These are phyloP conservation scores for Panzeria rudis DNA, from an alignment of 2,888 invertebrate genomes.

Conservation along the genomic window DNA sequence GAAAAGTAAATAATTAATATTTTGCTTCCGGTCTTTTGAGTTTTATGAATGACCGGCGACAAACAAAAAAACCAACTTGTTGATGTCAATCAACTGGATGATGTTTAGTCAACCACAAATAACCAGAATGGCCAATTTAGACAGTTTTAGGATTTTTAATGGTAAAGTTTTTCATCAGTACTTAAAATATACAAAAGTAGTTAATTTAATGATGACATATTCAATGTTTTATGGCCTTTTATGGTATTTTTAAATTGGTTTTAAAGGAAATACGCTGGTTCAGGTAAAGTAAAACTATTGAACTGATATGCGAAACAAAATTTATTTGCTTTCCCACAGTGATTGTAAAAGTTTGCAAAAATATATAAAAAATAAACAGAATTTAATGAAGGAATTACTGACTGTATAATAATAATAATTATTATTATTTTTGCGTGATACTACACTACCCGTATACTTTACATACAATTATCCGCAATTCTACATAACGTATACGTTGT, in stretches of 20 bases:
- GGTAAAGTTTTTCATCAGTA: neutral
- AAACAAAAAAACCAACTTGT: constrained; percentile 2
- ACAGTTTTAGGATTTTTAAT: constrained; percentile 22
- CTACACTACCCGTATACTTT: no score
- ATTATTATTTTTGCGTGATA: no score
- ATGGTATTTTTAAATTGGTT: neutral
- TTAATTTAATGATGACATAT: constrained; percentile 20
- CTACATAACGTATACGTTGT: no score
- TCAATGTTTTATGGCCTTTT: neutral
- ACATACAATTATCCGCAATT: no score
- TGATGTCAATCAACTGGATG: constrained; percentile 31
- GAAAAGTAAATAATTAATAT: constrained; percentile 49
- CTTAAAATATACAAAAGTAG: neutral
- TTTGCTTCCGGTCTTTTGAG: constrained; percentile 45
- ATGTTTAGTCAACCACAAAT: constrained; percentile 35
- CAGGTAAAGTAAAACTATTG: neutral
- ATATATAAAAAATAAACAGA: neutral
- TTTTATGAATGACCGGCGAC: constrained; percentile 5
- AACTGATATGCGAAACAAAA: neutral
- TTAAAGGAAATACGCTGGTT: neutral
- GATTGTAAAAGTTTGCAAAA: neutral
- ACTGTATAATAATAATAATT: no score
- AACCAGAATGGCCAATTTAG: constrained; percentile 27
- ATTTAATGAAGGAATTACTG: no score
- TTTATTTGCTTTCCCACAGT: neutral